Conservation (phyloP, 2,888 invertebrate genomes). For the Mesorhabditis belari region DNA sequence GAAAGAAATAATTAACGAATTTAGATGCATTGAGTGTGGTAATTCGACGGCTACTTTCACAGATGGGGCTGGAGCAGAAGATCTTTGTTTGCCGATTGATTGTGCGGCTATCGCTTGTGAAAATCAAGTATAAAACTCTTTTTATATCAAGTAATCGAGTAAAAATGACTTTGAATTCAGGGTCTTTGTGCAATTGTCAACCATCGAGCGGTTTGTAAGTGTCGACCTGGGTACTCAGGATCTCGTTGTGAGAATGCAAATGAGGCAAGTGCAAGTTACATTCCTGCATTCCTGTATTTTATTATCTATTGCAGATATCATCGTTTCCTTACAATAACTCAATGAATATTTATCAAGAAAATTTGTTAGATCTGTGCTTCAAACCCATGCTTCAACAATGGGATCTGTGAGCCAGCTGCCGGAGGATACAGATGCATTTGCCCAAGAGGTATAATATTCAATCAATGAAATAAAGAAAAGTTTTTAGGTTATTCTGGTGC, state of each 20-base stretch:
- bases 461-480: not conserved
- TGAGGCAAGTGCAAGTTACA: conserved; percentile 69
- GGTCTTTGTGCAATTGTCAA: conserved; percentile 37
- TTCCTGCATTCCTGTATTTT: not conserved
- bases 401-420: conserved; percentile 85
- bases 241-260: conserved; percentile 34
- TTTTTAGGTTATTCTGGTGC: conserved; percentile 70
- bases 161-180: no score
- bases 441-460: conserved; percentile 30
- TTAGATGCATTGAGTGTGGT: conserved; percentile 69
- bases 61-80: conserved; percentile 72
- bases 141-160: no score
- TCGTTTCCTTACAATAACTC: not conserved
- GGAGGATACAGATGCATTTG: conserved; percentile 64
- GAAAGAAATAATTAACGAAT: not conserved
- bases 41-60: conserved; percentile 79
- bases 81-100: conserved; percentile 75
- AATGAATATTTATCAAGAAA: not conserved
- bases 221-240: conserved; percentile 72
- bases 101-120: conserved; percentile 59
- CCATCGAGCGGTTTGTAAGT: conserved; percentile 64
- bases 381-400: conserved; percentile 83
- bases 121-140: conserved; percentile 48
- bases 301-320: not conserved
- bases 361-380: conserved; percentile 71